These are phyloP conservation scores for Meda fulgida DNA, from an alignment of 2,797 vertebrate species.

Conservation along the genomic window DNA sequence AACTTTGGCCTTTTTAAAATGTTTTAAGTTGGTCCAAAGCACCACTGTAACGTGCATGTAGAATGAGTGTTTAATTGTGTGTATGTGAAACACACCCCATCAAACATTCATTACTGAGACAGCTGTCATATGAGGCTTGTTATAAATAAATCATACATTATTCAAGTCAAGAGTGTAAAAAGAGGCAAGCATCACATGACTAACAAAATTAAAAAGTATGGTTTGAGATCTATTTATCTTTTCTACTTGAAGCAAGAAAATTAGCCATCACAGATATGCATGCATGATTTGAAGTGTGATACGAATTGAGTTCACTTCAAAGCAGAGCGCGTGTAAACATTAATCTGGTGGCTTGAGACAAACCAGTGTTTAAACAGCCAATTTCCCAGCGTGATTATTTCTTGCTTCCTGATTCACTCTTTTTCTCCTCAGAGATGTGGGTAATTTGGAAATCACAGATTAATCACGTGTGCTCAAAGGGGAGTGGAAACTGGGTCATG, in stretches of 20 bases:
- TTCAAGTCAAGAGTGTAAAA: slow-evolving; percentile 13
- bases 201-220: not conserved
- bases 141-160: slow-evolving; percentile 38
- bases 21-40: not conserved
- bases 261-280: not conserved
- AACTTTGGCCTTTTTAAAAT: not conserved
- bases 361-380: slow-evolving; percentile 10
- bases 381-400: slow-evolving; percentile 17
- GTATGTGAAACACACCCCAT: slow-evolving; percentile 25
- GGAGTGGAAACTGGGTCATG: slow-evolving; percentile 77
- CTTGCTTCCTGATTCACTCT: slow-evolving; percentile 57
- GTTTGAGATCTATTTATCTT: too few species aligned
- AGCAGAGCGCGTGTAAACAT: not conserved
- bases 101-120: slow-evolving; percentile 36
- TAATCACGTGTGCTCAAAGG: slow-evolving; percentile 69
- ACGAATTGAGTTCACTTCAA: not conserved
- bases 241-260: not conserved
- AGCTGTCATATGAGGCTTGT: slow-evolving; percentile 26
- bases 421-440: slow-evolving; percentile 61
- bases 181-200: slow-evolving; percentile 10
- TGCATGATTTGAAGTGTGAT: not conserved
- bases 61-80: not conserved
- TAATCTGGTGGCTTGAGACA: not conserved
- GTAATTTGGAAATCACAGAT: too few species aligned
- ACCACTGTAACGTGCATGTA: not conserved